phyloP scores from a whole-genome alignment of 2,888 invertebrate genomes.

The Hypercompe scribonia region DNA sequence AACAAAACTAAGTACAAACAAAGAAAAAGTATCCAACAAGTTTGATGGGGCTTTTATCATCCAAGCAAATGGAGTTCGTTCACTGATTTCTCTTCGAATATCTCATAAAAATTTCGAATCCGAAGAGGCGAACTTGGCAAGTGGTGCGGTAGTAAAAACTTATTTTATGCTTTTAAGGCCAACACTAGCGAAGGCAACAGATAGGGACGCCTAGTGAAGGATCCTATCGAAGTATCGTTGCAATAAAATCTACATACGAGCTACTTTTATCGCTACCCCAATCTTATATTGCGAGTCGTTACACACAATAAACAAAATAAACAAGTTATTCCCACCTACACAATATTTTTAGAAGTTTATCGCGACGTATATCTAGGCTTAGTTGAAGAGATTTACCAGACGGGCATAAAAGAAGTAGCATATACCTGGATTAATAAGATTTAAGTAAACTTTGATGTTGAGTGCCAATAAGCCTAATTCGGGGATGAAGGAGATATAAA shows the following conservation, averaged over 20 bases:
- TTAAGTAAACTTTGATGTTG: slow-evolving; percentile 29
- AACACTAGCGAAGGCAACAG: slow-evolving; percentile 33
- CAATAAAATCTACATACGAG: slow-evolving; percentile 68
- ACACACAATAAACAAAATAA: slow-evolving; percentile 29
- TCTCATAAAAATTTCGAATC: slow-evolving; percentile 37
- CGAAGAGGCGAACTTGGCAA: slow-evolving; percentile 38
- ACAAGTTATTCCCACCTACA: slow-evolving; percentile 29
- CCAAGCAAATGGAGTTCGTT: slow-evolving; percentile 6
- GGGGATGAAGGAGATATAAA: slow-evolving; percentile 36
- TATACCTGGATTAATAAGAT: slow-evolving; percentile 24
- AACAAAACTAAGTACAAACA: slow-evolving; percentile 6
- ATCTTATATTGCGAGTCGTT: slow-evolving; percentile 40
- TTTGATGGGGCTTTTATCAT: slow-evolving; percentile 15
- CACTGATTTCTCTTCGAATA: slow-evolving; percentile 31
- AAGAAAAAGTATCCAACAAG: slow-evolving; percentile 20
- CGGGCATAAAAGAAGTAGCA: slow-evolving; percentile 29
- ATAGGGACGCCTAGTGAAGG: slow-evolving; percentile 51
- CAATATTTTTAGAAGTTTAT: slow-evolving; percentile 32
- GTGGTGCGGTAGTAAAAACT: slow-evolving; percentile 51
- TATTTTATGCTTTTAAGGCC: slow-evolving; percentile 47
- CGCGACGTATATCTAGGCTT: slow-evolving; percentile 27
- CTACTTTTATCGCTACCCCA: slow-evolving; percentile 46
- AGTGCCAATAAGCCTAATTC: slow-evolving; percentile 40
- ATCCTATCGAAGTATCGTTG: slow-evolving; percentile 58
- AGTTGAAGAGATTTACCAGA: slow-evolving; percentile 37